Conservation (phyloP, 2,113 vertebrate genomes). For the Raja brachyura region DNA sequence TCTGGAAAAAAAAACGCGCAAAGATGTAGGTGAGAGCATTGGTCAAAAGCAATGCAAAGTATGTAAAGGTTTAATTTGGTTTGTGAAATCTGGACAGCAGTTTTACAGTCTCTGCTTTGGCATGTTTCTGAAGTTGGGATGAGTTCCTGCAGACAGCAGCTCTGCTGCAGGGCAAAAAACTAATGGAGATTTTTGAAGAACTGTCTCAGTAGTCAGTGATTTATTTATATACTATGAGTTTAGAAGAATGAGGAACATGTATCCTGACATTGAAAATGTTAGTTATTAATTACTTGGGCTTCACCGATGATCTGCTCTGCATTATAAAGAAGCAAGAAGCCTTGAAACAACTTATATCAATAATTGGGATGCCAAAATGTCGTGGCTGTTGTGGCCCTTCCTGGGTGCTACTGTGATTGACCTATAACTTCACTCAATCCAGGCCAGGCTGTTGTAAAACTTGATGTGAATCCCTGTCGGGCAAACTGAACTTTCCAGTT, state of each 20-base stretch:
- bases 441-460: background rate
- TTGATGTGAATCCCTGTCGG: conserved; percentile 10
- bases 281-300: conserved; percentile 16
- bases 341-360: background rate
- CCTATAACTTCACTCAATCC: conserved; percentile 11
- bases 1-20: background rate
- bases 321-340: background rate
- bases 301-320: background rate
- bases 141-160: conserved; percentile 28
- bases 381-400: background rate
- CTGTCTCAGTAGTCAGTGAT: conserved; percentile 26
- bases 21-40: background rate
- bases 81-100: background rate
- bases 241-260: conserved; percentile 30
- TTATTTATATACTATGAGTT: conserved; percentile 31
- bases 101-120: background rate
- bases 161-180: conserved; percentile 35
- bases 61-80: background rate
- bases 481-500: background rate
- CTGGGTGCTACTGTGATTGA: conserved; percentile 6
- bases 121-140: background rate
- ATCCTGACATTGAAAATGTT: conserved; percentile 34
- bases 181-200: conserved; percentile 38
- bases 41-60: background rate
- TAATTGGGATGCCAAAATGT: background rate